Base-by-base conservation (phyloP, 2,113 vertebrate species). In the Alaudala cheleensis region DNA sequence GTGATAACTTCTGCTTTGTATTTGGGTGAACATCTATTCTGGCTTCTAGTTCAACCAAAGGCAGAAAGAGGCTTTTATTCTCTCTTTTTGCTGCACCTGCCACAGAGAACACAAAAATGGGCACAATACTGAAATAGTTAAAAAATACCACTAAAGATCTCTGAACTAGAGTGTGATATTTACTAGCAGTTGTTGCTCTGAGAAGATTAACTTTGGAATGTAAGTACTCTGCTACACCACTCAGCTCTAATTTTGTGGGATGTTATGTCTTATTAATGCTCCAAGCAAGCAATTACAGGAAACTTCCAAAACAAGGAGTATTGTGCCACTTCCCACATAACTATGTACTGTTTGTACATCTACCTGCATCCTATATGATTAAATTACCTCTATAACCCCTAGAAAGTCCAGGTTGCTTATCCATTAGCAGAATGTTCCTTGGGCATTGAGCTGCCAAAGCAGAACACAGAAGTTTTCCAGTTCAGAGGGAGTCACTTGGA, bases 321-420 rank as follows among this genome's bases (percentile, higher is more conserved):
- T 87, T 78, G 37, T 94, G 67, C 44, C 78, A 74, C 40, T 84
- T 93, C 31, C 37, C 31, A 25, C 37, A 21, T 57, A 84, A 53
- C 56, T 89, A 57, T 78, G 50, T 69, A 67, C 53, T 47, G 13
- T 37, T 81, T 7, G 7, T 81, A 85, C 84, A 92, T 73, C 89
- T 93, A 67, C 54, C 73, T 87, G 65, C 85, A 70, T 70, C 17
- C 61, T 69, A 21, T 42, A 64, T 28, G 86, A 86, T 91, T 91
- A 92, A 93, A 95, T 92, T 26, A 85, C 45, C 81, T 95, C 74
- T 64, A 64, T 64, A 73, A 90, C 49, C 65, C 74, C 82, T 62
- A 61, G 37, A 92, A 96, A 93, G 49, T 86, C 88, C 53, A 94
- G 90, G 47, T 58, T 96, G 53, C 29, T 91, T 91, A 79, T 90